Base-by-base conservation (phyloP, 2,797 vertebrate species). In the Centroberyx gerrardi region DNA sequence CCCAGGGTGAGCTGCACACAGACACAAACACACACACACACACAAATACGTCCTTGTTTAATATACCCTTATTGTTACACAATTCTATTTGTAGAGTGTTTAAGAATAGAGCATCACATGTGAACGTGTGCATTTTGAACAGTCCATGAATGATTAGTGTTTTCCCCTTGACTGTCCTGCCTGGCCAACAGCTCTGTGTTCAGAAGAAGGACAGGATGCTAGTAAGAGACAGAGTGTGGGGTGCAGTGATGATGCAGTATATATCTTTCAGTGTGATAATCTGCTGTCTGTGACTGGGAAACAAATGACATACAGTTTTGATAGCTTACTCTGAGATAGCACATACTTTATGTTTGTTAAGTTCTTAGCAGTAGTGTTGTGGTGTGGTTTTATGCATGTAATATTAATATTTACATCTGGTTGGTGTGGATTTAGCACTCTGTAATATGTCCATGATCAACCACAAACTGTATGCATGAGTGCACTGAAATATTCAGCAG, bases 1-100 rank as follows among this genome's bases (percentile, higher is more conserved):
- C 98, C 98, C 83, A 98, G 97, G 97, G 98, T 99, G 95, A 95
- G 97, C 92, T 36, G 36, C 9, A 62, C 36, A 67, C 4, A 29
- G 12, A 61, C 54, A 62, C 28, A 71, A 27, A 63, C 17, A 44
- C 5, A 7, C 42, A 65, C 42, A 75, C 38, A 62, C 38, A 72
- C 27, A 64, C 48, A 42, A 2, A 48, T 1, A 61, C 10, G 5
- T 52, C 22, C 18, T 56, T 31, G 13, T 48, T 65, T 69, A 33
- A 53, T 8, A 53, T n/a, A 65, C 29, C 29, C 9, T 36, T 38
- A 38, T n/a, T n/a, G 22, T 44, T 42, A 22, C 8, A 28, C 9
- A 49, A 3, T 18, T 63, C 13, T 13, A 49, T 56, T 8, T 33
- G 5, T 40, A 18, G 4, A 22, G 40, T 33, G 28, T 56, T 48